Percentiles rank a stretch among this genome's conserved stretches.
Evolutionary conservation across 2,888 invertebrate species (phyloP).

Genomic region (Copidosoma aretas): DNA sequence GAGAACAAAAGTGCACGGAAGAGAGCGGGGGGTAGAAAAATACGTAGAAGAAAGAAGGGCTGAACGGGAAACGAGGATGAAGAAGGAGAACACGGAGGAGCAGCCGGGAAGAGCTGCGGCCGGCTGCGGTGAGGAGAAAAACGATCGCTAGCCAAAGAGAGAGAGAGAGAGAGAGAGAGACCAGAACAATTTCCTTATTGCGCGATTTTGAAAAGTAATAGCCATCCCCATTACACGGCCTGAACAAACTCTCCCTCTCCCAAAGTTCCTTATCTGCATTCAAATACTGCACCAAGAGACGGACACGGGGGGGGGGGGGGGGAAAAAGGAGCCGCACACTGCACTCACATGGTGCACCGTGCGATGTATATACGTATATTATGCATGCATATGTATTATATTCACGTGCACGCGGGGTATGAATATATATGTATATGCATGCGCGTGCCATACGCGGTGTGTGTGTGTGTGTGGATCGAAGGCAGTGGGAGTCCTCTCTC

Average conservation of each 20-base stretch:
- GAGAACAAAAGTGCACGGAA: background rate
- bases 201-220: conserved; percentile 40
- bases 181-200: conserved; percentile 40
- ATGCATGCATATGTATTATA: no score
- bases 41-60: no score
- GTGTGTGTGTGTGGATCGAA: background rate
- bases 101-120: no score
- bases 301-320: no score
- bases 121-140: background rate
- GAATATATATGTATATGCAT: no score
- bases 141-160: background rate
- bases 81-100: no score
- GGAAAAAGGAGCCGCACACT: background rate
- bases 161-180: conserved; percentile 14
- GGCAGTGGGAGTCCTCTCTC: conserved; percentile 7
- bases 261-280: conserved; percentile 36
- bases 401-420: background rate
- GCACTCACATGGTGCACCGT: no score
- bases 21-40: background rate
- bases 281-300: conserved; percentile 9
- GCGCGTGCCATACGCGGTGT: background rate
- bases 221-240: conserved; percentile 38
- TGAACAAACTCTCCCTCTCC: conserved; percentile 32
- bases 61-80: no score
- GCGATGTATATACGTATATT: conserved; percentile 13